Conservation (phyloP, 2,113 vertebrate species). For the Pedionomus torquatus region DNA sequence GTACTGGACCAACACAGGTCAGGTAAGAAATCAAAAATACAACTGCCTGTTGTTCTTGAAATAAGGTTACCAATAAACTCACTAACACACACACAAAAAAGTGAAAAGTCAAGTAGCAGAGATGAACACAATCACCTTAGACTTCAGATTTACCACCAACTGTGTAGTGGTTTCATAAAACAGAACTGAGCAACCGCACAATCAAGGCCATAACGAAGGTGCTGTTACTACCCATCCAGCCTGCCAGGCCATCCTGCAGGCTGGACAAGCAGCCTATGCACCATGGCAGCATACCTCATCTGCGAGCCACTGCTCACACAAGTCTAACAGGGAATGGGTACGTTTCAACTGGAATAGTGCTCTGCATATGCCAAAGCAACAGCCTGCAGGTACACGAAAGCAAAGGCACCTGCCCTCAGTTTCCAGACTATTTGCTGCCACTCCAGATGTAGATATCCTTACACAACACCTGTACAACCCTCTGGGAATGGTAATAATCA, state of each 20-base stretch:
- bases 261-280: neutral
- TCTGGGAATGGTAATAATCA: neutral
- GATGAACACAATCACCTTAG: neutral
- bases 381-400: neutral
- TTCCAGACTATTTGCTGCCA: neutral
- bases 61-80: neutral
- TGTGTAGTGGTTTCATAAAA: neutral
- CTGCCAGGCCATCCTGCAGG: neutral
- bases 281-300: neutral
- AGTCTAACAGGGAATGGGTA: neutral
- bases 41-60: neutral
- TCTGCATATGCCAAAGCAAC: fast-evolving
- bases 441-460: neutral
- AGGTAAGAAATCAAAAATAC: neutral
- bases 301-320: fast-evolving
- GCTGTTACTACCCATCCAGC: neutral
- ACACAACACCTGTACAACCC: neutral
- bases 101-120: neutral
- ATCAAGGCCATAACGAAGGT: neutral
- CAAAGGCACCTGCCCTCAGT: neutral
- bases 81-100: neutral
- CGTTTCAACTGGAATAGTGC: neutral
- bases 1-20: neutral
- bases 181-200: neutral
- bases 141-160: neutral